These are phyloP conservation scores for Priocnemis perturbator DNA, from an alignment of 2,888 invertebrate genomes.

Conservation along the genomic window DNA sequence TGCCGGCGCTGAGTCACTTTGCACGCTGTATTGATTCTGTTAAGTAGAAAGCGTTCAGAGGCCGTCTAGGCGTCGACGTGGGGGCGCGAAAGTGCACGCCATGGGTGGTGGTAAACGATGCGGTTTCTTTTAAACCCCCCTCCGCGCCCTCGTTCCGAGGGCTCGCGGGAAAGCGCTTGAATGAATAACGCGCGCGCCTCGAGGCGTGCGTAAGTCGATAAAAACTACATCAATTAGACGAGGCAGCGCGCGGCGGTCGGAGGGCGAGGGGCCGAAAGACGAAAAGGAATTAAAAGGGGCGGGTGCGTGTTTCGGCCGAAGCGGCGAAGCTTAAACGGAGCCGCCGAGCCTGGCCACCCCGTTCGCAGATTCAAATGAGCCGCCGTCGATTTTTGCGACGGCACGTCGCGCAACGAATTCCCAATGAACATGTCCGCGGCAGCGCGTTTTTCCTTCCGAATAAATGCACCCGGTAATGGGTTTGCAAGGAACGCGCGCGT, in stretches of 20 bases:
- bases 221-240: constrained; percentile 72
- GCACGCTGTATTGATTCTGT: constrained; percentile 62
- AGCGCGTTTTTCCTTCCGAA: too few species aligned
- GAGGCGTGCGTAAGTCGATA: constrained; percentile 65
- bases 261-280: constrained; percentile 40
- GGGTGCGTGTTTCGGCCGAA: constrained; percentile 55
- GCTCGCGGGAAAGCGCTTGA: constrained; percentile 62
- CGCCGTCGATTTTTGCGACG: not conserved
- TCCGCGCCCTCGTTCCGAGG: constrained; percentile 34
- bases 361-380: constrained; percentile 13
- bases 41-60: constrained; percentile 58
- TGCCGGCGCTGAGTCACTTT: constrained; percentile 26
- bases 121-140: constrained; percentile 70
- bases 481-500: too few species aligned
- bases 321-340: constrained; percentile 55
- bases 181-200: constrained; percentile 68
- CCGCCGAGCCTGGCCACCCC: constrained; percentile 46
- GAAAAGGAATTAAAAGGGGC: too few species aligned
- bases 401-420: too few species aligned
- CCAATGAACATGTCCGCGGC: too few species aligned
- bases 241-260: constrained; percentile 58
- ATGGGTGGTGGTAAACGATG: constrained; percentile 69
- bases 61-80: not conserved
- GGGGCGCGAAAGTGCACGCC: constrained; percentile 50
- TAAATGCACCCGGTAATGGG: too few species aligned